These are phyloP conservation scores for Tigriopus japonicus DNA, from an alignment of 1,140 invertebrate genomes.

Conservation along the genomic window DNA sequence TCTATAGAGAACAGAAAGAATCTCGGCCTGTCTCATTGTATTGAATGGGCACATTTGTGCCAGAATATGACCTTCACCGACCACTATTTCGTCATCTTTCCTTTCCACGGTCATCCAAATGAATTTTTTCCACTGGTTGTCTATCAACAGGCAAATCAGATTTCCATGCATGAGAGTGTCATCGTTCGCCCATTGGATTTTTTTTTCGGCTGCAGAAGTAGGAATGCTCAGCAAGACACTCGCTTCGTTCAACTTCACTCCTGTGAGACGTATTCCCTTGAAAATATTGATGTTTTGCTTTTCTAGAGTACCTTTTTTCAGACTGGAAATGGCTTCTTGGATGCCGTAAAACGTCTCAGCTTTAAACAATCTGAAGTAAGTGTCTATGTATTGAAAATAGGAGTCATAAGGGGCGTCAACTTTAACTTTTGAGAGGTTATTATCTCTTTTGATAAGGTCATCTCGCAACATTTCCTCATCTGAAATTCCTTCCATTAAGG, in stretches of 20 bases:
- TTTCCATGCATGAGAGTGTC: neutral
- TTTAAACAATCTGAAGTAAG: neutral
- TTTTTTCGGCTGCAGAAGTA: neutral
- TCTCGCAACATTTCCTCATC: too few relatives aligned
- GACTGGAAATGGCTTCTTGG: neutral
- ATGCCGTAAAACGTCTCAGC: neutral
- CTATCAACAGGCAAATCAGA: neutral
- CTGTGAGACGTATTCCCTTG: neutral
- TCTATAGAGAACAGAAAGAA: neutral
- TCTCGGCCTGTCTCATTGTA: neutral
- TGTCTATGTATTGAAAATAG: neutral
- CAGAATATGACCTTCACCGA: neutral
- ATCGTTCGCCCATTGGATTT: neutral
- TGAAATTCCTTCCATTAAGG: too few relatives aligned
- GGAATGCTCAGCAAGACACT: neutral
- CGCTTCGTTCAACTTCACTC: neutral
- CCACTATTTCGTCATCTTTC: neutral
- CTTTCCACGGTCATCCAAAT: neutral
- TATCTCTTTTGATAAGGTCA: too few relatives aligned
- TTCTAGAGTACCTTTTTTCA: neutral
- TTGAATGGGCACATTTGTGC: neutral
- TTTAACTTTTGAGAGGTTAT: too few relatives aligned
- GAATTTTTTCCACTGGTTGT: neutral
- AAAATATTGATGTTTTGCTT: neutral
- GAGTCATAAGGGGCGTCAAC: too few relatives aligned